Conservation (phyloP, 2,797 vertebrate species). For the Hippocampus kuda region DNA sequence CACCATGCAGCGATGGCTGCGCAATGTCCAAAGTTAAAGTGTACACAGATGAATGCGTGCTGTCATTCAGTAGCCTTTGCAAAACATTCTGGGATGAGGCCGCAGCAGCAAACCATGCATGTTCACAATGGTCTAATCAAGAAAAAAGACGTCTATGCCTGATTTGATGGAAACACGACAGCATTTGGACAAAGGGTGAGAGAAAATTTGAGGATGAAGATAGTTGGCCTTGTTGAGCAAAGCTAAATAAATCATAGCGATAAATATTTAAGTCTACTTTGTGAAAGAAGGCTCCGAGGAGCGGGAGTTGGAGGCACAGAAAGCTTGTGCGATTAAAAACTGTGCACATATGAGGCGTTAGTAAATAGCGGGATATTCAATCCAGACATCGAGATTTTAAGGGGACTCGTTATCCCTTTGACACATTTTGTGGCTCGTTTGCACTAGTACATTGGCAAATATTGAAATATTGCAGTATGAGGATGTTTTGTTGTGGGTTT, state of each 20-base stretch:
- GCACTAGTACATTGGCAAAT: not conserved
- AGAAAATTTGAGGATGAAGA: constrained; percentile 38
- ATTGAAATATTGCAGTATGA: not conserved
- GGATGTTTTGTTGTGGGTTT: not conserved
- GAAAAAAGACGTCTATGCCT: not conserved
- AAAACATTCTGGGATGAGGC: not conserved
- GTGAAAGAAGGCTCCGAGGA: constrained; percentile 63
- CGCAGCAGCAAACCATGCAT: constrained; percentile 1
- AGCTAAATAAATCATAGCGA: constrained; percentile 70
- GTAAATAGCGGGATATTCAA: constrained; percentile 32
- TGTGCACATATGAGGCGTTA: constrained; percentile 15
- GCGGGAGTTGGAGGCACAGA: constrained; percentile 32
- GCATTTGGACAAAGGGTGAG: constrained; percentile 1
- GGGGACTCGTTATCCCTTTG: not conserved
- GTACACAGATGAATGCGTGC: not conserved
- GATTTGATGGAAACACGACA: not conserved
- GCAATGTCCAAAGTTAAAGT: not conserved
- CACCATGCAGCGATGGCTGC: not conserved
- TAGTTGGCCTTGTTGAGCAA: constrained; percentile 60
- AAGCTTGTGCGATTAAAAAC: constrained; percentile 33
- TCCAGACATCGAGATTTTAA: constrained; percentile 4
- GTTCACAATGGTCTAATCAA: not conserved
- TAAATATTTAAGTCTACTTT: constrained; percentile 71
- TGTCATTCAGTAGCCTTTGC: constrained; percentile 6
- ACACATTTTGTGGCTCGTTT: not conserved